Base-by-base conservation (phyloP, 2,113 vertebrate species). In the Herpailurus yagouaroundi region DNA sequence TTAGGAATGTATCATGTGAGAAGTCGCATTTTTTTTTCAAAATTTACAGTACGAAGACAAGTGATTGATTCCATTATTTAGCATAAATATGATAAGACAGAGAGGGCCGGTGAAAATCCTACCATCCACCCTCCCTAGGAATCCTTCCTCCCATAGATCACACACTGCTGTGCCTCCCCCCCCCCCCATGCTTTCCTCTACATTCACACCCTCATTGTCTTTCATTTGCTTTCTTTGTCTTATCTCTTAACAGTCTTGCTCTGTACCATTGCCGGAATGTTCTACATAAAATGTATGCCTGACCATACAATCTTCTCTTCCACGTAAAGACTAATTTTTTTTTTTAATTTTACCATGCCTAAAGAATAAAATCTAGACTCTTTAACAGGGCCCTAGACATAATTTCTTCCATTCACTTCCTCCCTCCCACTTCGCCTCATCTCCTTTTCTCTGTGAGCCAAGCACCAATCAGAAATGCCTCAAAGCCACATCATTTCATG, bases 131-230 rank as follows among this genome's bases (percentile, higher is more conserved):
- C n/a, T 71, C 52, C 29, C n/a, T 21, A 80, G 52, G 73, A 91
- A 76, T 19, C 14, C 9, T 69, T 36, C 45, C 23, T 23, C 15
- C 5, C 21, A n/a, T 21, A 60, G 12, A 88, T 27, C 5, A 16
- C 1, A 12, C 9, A 66, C 0, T 50, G 11, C 7, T 4, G 12
- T 50, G 21, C 3, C 1, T n/a, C 69, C 87, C n/a, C 9, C 38
- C 10, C 87, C 66, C 31, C 7, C 76, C 33, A 23, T 38, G 8
- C 16, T 68, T 45, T 79, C 33, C 5, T 84, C 69, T 60, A 60
- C 18, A 27, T 21, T 83, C 23, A 69, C 10, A 23, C 13, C n/a
- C 36, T 92, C 5, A 7, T 27, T 63, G 52, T 83, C 45, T 48
- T 90, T 90, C 38, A 52, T 63, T 91, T 50, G 16, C 5, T 8